Evolutionary conservation across 2,113 vertebrate species (phyloP), one percentile per base, ranked within the genome.

Genomic region (Conger conger): DNA sequence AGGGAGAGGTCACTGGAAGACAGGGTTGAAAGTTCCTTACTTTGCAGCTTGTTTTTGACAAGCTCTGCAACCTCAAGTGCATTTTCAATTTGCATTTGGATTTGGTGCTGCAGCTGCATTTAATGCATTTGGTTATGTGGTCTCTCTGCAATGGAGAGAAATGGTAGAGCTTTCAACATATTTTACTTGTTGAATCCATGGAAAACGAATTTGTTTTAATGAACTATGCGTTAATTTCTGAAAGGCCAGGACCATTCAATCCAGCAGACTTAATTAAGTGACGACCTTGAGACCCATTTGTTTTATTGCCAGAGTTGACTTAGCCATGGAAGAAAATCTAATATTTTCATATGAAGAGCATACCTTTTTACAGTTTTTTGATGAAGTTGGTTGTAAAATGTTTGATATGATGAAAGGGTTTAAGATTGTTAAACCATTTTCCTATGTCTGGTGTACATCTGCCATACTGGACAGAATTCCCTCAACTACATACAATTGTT

Each of bases 51-150:
- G 42, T 79, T 57, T 50, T 79, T 73, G 27, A 13, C 9, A 73
- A 13, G 6, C 68, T 1, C 68, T 33, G 68, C 13, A 33, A 73
- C 68, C 68, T 33, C 57, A 36, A 78, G 73, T 15, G 38, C 37
- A 38, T 80, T 30, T 78, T 77, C 27, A 77, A 79, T 30, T 80
- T 84, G 35, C 53, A 42, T 37, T 53, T 40, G 5, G 35, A 60
- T 79, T 38, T 42, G 15, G 37, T 84, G 36, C 57, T 6, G 77
- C 53, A 80, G 45, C 77, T 40, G 5, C 33, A 60, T 79, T 38
- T 33, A 1, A 17, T 84, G 36, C 45, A 50, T 79, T 40, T 50
- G 35, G 17, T 80, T 80, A 40, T 63, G 79, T 84, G 83, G 83
- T 84, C 77, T 84, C 77, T 68, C 35, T 30, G 54, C 50, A 30